A percentile compares a stretch with the other conserved stretches of the same genome.
These are phyloP conservation scores for Diorhabda elongata DNA, from an alignment of 1,140 invertebrate species.

Conservation along the genomic window DNA sequence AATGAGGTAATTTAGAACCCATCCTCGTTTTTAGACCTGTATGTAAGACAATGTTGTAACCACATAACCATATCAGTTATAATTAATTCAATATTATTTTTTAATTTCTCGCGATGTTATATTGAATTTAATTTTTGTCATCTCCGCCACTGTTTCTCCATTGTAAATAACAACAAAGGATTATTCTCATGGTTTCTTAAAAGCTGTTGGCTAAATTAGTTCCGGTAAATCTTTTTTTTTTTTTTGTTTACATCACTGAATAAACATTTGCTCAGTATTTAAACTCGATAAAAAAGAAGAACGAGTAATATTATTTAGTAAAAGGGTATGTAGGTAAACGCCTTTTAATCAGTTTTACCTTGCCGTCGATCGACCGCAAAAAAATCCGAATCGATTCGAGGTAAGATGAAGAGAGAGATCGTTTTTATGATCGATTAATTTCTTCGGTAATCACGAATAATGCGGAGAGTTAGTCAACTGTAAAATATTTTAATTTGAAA, in stretches of 20 bases:
- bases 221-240: not conserved
- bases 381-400: not conserved
- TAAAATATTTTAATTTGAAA: too few species aligned
- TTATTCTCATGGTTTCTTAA: conserved; percentile 1
- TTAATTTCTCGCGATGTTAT: too few species aligned
- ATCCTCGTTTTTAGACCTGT: too few species aligned
- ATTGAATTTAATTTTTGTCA: too few species aligned
- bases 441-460: not conserved
- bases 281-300: not conserved
- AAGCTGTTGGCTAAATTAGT: not conserved
- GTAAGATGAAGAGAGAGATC: not conserved
- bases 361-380: conserved; percentile 1
- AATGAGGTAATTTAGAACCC: too few species aligned
- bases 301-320: not conserved
- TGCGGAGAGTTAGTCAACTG: too few species aligned
- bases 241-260: not conserved
- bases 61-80: too few species aligned
- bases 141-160: not conserved
- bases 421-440: not conserved
- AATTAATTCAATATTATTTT: too few species aligned
- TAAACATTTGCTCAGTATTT: conserved; percentile 1
- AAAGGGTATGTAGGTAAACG: not conserved
- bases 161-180: not conserved
- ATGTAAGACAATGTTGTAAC: too few species aligned
- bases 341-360: not conserved